Evolutionary conservation across 2,113 vertebrate species (phyloP).

Genomic region (Grantiella picta): DNA sequence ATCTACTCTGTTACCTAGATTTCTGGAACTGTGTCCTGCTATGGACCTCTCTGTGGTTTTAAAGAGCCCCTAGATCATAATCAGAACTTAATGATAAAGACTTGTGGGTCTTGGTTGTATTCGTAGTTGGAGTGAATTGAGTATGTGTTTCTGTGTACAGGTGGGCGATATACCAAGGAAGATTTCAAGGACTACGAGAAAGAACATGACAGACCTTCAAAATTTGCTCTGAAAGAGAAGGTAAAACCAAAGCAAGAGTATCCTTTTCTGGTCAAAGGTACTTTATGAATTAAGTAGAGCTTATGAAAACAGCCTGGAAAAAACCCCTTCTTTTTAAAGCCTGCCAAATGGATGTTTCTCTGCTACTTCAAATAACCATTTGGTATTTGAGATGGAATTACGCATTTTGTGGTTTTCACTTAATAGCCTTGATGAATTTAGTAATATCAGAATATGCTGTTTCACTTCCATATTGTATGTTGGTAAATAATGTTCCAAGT

Average conservation of each 20-base stretch:
- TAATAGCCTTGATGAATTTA: neutral
- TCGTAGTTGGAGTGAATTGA: neutral
- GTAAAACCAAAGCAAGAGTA: conserved; percentile 92
- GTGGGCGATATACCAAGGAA: conserved; percentile 90
- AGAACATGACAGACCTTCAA: conserved; percentile 79
- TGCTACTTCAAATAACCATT: neutral
- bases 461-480: neutral
- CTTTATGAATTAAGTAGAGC: neutral
- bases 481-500: neutral
- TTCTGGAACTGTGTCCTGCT: neutral
- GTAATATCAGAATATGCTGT: neutral
- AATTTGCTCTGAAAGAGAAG: conserved; percentile 90
- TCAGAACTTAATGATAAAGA: neutral
- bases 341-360: neutral
- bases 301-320: neutral
- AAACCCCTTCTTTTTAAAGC: neutral
- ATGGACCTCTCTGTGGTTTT: neutral
- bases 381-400: neutral
- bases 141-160: conserved; percentile 62
- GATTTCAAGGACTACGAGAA: conserved; percentile 97
- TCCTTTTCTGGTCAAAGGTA: conserved; percentile 71
- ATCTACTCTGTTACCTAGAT: neutral
- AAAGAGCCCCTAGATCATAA: neutral
- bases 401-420: neutral
- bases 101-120: neutral